A percentile compares a stretch with the other conserved stretches of the same genome.
phyloP scores from a whole-genome alignment of 2,888 invertebrate species.

The Octonoba sinensis region DNA sequence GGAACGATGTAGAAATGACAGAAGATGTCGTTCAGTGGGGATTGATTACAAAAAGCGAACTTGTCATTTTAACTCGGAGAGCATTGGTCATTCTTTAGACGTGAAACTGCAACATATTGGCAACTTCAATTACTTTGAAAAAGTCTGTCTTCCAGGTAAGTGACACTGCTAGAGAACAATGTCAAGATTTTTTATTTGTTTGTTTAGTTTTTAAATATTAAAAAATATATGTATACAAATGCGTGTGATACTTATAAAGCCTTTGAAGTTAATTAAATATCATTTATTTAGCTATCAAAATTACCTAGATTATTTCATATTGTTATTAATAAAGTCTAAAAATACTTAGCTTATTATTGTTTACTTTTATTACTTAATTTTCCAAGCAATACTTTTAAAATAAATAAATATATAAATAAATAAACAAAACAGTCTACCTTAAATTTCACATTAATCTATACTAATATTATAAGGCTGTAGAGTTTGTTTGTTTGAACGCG shows the following conservation, averaged over 20 bases:
- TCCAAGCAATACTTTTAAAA: too few species aligned
- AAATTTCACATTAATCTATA: too few species aligned
- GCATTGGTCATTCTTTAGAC: conserved; percentile 20
- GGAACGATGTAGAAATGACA: conserved; percentile 49
- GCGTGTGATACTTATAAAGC: background rate
- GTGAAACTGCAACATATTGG: conserved; percentile 42
- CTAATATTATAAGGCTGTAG: too few species aligned
- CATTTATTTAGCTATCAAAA: too few species aligned
- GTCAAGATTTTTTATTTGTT: background rate
- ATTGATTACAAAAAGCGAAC: conserved; percentile 62
- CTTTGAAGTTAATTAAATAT: too few species aligned
- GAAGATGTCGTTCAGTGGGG: conserved; percentile 51
- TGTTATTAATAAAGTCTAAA: too few species aligned
- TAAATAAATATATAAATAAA: too few species aligned
- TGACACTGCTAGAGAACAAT: background rate
- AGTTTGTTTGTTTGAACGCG: too few species aligned
- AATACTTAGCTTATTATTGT: too few species aligned
- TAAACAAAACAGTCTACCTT: too few species aligned
- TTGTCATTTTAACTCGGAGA: conserved; percentile 58
- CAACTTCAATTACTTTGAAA: conserved; percentile 70
- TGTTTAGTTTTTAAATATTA: background rate
- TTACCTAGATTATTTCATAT: too few species aligned
- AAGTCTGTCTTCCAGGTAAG: conserved; percentile 70
- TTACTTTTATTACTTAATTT: too few species aligned
- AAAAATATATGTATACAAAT: background rate